A percentile compares a stretch with the other conserved stretches of the same genome.
These are phyloP conservation scores for Sinhomidia bicolor DNA, from an alignment of 2,888 invertebrate genomes.

Conservation along the genomic window DNA sequence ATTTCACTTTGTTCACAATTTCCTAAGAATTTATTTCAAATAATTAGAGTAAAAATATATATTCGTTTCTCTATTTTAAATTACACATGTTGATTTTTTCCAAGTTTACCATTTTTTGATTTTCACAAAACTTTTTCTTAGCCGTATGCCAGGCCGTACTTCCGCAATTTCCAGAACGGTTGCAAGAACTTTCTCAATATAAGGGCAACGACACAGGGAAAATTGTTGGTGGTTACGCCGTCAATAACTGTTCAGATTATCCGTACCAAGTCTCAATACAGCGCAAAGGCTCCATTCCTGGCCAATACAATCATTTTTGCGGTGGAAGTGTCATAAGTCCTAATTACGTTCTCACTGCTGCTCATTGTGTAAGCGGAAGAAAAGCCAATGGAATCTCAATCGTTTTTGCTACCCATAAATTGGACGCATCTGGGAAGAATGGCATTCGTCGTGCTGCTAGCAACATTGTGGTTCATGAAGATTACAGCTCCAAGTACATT, in stretches of 20 bases:
- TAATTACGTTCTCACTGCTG: constrained; percentile 58
- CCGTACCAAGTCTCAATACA: constrained; percentile 73
- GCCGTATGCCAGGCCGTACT: constrained; percentile 38
- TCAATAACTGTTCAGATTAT: constrained; percentile 11
- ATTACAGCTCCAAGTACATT: constrained; percentile 55
- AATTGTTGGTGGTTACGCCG: constrained; percentile 72
- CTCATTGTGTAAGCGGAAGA: constrained; percentile 62
- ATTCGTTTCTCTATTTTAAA: too few relatives aligned
- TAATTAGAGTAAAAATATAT: too few relatives aligned
- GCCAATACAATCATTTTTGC: constrained; percentile 64
- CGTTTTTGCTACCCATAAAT: constrained; percentile 50
- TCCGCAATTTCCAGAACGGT: constrained; percentile 56
- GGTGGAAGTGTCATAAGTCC: constrained; percentile 55
- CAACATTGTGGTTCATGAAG: constrained; percentile 36
- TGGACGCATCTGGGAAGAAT: constrained; percentile 33
- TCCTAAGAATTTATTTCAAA: too few relatives aligned
- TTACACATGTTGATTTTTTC: too few relatives aligned
- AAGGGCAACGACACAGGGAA: constrained; percentile 51
- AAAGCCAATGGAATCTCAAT: constrained; percentile 31
- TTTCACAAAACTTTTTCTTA: too few relatives aligned
- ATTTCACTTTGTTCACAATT: too few relatives aligned
- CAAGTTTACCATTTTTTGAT: too few relatives aligned
- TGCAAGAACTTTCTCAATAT: constrained; percentile 44
- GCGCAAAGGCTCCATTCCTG: constrained; percentile 48
- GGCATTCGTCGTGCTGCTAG: constrained; percentile 35